Conservation (phyloP, 2,113 vertebrate genomes). For the Artemisiospiza belli region DNA sequence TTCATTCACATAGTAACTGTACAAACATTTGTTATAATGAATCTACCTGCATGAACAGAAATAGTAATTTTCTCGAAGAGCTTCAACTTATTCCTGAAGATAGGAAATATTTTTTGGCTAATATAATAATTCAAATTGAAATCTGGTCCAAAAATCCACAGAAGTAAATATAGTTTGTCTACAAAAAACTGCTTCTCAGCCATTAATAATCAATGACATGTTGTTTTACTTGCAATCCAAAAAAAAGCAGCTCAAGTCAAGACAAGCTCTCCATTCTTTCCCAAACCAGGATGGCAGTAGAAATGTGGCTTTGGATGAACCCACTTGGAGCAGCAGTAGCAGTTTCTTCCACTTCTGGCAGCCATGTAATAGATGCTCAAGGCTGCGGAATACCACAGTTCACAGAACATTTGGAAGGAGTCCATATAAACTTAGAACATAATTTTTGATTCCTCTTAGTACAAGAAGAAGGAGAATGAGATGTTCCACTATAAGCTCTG, state of each 20-base stretch:
- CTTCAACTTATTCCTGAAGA: not conserved
- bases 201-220: not conserved
- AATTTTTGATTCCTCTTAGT: not conserved
- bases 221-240: not conserved
- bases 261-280: not conserved
- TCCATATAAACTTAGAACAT: not conserved
- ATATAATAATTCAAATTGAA: not conserved
- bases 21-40: not conserved
- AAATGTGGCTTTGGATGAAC: not conserved
- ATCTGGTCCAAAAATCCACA: not conserved
- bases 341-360: not conserved
- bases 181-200: not conserved
- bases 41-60: not conserved
- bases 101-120: not conserved
- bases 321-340: not conserved
- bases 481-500: not conserved
- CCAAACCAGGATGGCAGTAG: not conserved
- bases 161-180: not conserved
- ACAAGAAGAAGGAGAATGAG: not conserved
- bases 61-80: not conserved
- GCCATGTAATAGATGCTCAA: not conserved
- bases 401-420: not conserved
- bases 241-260: not conserved
- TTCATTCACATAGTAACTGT: not conserved
- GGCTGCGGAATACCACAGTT: not conserved